Base-by-base conservation (phyloP, 2,797 vertebrate genomes). In the Myotis findleyi region DNA sequence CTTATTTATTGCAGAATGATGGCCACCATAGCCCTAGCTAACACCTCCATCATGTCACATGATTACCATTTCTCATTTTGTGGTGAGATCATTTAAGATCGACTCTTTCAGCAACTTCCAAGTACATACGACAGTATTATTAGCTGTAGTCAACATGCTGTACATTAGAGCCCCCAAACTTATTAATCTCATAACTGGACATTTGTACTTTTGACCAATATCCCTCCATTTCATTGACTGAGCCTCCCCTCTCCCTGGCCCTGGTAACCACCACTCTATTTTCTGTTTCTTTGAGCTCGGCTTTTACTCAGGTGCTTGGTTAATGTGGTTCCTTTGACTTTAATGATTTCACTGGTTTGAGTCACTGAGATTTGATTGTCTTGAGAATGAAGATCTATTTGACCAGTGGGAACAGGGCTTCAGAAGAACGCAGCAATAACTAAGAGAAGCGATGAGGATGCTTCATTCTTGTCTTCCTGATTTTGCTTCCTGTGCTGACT, bases 331-430 rank as follows among this genome's bases (percentile, higher is more conserved):
- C 36, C n/a, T 89, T 53, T 36, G 51, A 36, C 51, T 36, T 9
- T 38, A 38, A 10, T 76, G 27, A 79, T 91, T 82, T 95, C 49
- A 66, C 57, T 87, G 36, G 18, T 88, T 87, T 55, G 49, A 75
- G 79, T 79, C 88, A 49, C 47, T 86, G 64, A 85, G 16, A 44
- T 89, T 64, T 82, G n/a, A 23, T 82, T 71, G 81, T 85, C 55
- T 93, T 92, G 27, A n/a, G 18, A 86, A 68, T 27, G 62, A 71
- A 47, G 8, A 53, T 92, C 21, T 89, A 16, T 68, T 82, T 92
- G 83, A 38, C n/a, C 53, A 87, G 27, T n/a, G 11, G 83, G 85
- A 90, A 90, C 18, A 53, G 0, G 25, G 6, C 18, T 79, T 87
- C 6, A 38, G 55, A 38, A 81, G 81, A 92, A 72, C 0, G 3